Evolutionary conservation across 1,140 invertebrate species (phyloP), one percentile per base, ranked within the genome.

Genomic region (Nebria ingens): DNA sequence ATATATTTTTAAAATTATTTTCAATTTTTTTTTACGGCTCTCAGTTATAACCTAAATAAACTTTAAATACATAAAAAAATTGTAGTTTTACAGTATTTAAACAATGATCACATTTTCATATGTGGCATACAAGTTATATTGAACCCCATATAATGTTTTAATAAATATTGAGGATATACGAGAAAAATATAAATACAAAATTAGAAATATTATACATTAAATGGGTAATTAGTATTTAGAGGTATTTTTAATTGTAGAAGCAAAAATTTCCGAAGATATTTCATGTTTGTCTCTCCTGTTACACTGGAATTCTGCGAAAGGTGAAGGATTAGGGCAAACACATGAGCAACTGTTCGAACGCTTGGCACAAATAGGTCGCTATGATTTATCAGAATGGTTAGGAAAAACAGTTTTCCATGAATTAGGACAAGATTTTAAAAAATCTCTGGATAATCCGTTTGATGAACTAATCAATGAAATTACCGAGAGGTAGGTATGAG

Each of bases 311-410:
- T 70, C 68, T 29, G 65, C 69, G 2, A 65, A 64, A 1, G 64
- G 67, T 0, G 73, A 76, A 62, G 81, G 79, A 1, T 69, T 66
- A 59, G 75, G 76, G 1, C 72, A 76, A 59, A 77, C 74, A 13
- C 79, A 83, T 58, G 73, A 76, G 59, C 53, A 67, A 20, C 53
- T 83, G 4, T 65, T 66, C 23, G 73, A 71, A 29, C 71, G 79
- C 58, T 61, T 84, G 9, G 69, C 75, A 21, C 79, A 82, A 69
- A 66, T 84, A 49, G 73, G 72, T 57, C 76, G 72, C 60, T 58
- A 59, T 2, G 72, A 80, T 57, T 59, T 84, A 55, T 79, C 80
- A 0, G 71, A 81, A 63, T 82, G 79, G 79, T 59, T 84, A 1
- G 76, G 79, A 6, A 74, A 66, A 55, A 75, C 73, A 2, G 73